phyloP scores from a whole-genome alignment of 1,140 invertebrate species.

The Glomeris maerens region DNA sequence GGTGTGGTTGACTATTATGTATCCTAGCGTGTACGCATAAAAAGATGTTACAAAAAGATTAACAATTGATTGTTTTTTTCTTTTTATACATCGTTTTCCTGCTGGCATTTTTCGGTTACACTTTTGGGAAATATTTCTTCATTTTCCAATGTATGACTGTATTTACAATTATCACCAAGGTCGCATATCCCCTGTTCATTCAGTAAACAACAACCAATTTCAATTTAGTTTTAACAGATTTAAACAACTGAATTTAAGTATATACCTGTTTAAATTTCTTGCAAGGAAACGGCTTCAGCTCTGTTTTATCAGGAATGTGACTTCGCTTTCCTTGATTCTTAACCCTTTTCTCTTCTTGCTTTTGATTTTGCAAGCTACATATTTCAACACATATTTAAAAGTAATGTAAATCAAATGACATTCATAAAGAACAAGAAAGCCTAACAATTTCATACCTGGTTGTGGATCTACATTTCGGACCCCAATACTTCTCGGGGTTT shows the following conservation, averaged over 20 bases:
- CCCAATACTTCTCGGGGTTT: conserved; percentile 77
- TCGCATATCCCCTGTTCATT: conserved; percentile 11
- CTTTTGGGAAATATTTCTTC: too few species aligned
- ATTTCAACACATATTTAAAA: not conserved
- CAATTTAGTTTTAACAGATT: not conserved
- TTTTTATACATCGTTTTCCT: too few species aligned
- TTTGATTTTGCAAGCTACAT: not conserved
- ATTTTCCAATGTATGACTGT: conserved; percentile 8
- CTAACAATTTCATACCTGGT: conserved; percentile 14
- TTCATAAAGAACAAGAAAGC: conserved; percentile 2
- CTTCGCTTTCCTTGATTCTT: conserved; percentile 1
- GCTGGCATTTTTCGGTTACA: too few species aligned
- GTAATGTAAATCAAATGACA: not conserved
- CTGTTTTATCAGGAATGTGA: not conserved
- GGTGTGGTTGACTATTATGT: too few species aligned
- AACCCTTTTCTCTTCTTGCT: not conserved
- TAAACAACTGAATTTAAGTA: not conserved
- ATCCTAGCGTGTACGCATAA: too few species aligned
- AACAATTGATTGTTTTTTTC: too few species aligned
- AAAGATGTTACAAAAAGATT: too few species aligned
- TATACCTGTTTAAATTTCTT: conserved; percentile 12
- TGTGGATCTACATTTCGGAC: conserved; percentile 54
- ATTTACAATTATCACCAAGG: conserved; percentile 9
- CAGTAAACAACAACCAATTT: not conserved
- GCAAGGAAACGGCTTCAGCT: conserved; percentile 14